Base-by-base conservation (phyloP, 2,113 vertebrate species). In the Cyanistes caeruleus region DNA sequence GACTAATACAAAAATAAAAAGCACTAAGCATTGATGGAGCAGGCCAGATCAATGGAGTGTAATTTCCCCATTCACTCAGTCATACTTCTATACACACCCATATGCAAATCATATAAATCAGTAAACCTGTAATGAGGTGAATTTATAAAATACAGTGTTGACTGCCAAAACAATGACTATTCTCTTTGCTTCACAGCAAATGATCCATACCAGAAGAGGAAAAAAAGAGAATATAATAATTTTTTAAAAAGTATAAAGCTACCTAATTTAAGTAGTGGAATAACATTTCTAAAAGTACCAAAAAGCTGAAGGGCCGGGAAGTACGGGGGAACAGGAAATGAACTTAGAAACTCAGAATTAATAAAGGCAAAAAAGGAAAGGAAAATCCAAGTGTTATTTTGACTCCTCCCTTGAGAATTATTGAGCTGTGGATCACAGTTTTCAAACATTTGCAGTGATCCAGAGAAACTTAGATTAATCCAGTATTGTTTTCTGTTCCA, bases 251-350 rank as follows among this genome's bases (percentile, higher is more conserved):
- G 13, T n/a, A 5, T 24, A 39, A 76, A 5, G 1, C 19, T 68
- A 28, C 4, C 1, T 74, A 1, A 31, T 23, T 67, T 72, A 44
- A 44, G 3, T n/a, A 49, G n/a, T 17, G 9, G 35, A 72, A 63
- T 19, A 53, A 1, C 2, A 23, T 63, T 89, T 89, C 76, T 67
- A 16, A 67, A 79, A 31, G 15, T 22, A 77, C 4, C 3, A 23
- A 77, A 53, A 75, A 44, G 1, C 22, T 43, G 14, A 48, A 22
- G 5, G 7, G 15, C 2, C 0, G 1, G 5, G 13, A 19, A 11
- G 16, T 7, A 11, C 4, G 17, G 8, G 5, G 14, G 5, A 24
- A 21, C 0, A 48, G 24, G 21, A 78, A 65, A 51, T 9, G 0
- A 64, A 37, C 9, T 49, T 7, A 60, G 25, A 49, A 93, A 70